Percentiles rank a stretch among this genome's conserved stretches.
phyloP scores from a whole-genome alignment of 2,113 vertebrate genomes.

The Corythaixoides concolor region DNA sequence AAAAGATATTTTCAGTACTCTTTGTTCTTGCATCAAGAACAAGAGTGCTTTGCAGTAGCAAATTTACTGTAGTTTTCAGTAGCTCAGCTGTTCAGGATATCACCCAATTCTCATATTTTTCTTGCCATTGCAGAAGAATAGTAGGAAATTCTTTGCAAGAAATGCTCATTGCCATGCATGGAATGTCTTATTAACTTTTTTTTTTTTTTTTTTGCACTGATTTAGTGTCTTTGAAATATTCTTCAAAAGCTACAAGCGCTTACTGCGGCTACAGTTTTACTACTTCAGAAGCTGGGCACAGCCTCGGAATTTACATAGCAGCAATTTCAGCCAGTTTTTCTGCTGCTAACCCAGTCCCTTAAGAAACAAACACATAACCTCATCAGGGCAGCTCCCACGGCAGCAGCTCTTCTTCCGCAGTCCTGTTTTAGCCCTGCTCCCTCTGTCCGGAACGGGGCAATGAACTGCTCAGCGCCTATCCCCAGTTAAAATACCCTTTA shows the following conservation, averaged over 20 bases:
- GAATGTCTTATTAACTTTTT: not conserved
- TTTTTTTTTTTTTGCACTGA: not conserved
- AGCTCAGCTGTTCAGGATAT: not conserved
- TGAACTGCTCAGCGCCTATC: not conserved
- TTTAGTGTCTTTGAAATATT: not conserved
- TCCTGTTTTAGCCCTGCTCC: not conserved
- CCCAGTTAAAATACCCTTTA: rapidly evolving
- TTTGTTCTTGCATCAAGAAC: not conserved
- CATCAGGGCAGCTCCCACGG: not conserved
- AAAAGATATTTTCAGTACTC: not conserved
- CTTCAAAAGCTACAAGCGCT: not conserved
- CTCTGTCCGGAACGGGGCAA: not conserved
- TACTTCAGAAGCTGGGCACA: not conserved
- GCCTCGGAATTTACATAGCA: not conserved
- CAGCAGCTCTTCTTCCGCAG: not conserved
- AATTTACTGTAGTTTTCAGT: not conserved
- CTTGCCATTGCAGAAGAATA: not conserved
- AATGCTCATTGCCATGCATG: not conserved
- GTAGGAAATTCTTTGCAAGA: not conserved
- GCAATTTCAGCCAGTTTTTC: not conserved
- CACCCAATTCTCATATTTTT: not conserved
- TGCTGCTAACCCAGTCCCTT: not conserved
- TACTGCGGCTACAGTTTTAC: not conserved
- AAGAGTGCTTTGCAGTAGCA: not conserved
- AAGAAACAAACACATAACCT: not conserved